Evolutionary conservation across 2,888 invertebrate genomes (phyloP).

Genomic region (Gibbula magus): DNA sequence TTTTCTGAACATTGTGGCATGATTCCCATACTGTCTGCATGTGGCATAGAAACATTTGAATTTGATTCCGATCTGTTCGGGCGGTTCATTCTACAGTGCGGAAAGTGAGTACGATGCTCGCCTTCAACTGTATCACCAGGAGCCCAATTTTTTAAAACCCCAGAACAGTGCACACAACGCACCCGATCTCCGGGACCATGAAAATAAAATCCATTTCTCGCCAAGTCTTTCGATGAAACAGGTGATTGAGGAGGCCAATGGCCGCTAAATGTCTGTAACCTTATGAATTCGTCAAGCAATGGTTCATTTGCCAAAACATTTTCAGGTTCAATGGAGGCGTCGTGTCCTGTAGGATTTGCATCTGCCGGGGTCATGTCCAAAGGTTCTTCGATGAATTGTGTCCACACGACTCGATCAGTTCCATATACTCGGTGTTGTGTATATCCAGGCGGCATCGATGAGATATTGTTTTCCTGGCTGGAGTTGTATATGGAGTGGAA

Average conservation of each 20-base stretch:
- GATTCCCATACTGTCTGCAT: background rate
- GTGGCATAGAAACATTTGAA: conserved; percentile 6
- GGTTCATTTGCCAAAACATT: background rate
- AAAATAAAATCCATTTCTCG: conserved; percentile 93
- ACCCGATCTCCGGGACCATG: conserved; percentile 86
- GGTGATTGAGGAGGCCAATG: conserved; percentile 49
- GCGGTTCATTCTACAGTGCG: conserved; percentile 85
- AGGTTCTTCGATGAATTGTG: background rate
- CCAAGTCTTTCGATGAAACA: conserved; percentile 78
- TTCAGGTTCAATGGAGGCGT: background rate
- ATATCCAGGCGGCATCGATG: background rate
- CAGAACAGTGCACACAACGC: conserved; percentile 93
- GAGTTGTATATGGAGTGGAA: background rate
- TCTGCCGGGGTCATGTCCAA: background rate
- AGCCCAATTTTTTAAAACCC: conserved; percentile 94
- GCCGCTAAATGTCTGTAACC: conserved; percentile 41
- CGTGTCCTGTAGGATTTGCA: background rate
- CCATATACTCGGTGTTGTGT: background rate
- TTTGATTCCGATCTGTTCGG: conserved; percentile 53
- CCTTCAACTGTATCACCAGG: conserved; percentile 92
- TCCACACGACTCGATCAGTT: background rate
- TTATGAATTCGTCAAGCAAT: background rate
- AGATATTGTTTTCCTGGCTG: background rate
- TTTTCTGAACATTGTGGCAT: background rate
- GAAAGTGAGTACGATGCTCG: conserved; percentile 93